Conservation (phyloP, 2,888 invertebrate genomes). For the Seira musarum region DNA sequence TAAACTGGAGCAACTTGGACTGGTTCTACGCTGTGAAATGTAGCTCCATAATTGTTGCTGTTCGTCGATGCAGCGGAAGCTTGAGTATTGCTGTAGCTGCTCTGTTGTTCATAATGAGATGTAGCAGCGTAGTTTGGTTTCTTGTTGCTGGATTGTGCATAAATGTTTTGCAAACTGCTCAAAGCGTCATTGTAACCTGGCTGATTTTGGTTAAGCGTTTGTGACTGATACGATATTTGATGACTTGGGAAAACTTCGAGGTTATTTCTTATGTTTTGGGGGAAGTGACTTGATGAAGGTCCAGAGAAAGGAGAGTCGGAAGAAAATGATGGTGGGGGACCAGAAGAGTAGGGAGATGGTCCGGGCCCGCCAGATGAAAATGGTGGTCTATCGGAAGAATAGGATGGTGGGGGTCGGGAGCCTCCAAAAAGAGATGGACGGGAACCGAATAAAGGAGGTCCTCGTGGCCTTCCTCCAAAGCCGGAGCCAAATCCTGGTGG, state of each 20-base stretch:
- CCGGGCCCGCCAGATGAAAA: conserved; percentile 15
- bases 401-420: conserved; percentile 31
- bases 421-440: conserved; percentile 25
- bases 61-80: conserved; percentile 31
- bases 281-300: conserved; percentile 7
- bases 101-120: conserved; percentile 40
- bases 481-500: conserved; percentile 14
- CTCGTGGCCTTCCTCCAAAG: conserved; percentile 19
- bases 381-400: conserved; percentile 19
- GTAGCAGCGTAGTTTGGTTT: conserved; percentile 24
- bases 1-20: conserved; percentile 46
- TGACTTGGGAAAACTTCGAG: conserved; percentile 66
- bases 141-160: conserved; percentile 30
- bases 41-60: conserved; percentile 57
- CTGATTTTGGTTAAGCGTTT: conserved; percentile 49
- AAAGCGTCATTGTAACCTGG: conserved; percentile 28
- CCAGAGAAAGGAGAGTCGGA: neutral
- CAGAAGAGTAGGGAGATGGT: conserved; percentile 16
- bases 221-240: conserved; percentile 64
- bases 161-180: conserved; percentile 33
- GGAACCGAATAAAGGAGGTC: conserved; percentile 15
- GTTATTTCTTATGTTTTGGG: conserved; percentile 34
- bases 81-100: conserved; percentile 41
- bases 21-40: conserved; percentile 49
- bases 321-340: neutral